Conservation (phyloP, 2,888 invertebrate genomes). For the Tetragonula carbonaria region DNA sequence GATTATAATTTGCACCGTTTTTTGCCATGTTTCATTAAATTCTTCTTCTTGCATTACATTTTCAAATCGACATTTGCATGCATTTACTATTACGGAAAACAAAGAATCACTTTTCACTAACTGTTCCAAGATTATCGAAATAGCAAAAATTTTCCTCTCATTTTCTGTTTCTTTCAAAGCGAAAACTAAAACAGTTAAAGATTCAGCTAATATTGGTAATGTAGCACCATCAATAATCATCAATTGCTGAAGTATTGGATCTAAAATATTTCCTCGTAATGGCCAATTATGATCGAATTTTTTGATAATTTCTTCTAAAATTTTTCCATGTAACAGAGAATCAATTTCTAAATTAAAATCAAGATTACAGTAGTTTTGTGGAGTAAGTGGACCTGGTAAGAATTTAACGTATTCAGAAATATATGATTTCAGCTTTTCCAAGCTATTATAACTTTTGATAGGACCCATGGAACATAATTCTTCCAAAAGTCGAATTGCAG, state of each 20-base stretch:
- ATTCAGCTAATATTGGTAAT: conserved; percentile 82
- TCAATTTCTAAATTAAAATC: conserved; percentile 85
- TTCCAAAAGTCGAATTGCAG: conserved; percentile 80
- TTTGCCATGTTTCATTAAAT: conserved; percentile 83
- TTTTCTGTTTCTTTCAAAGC: conserved; percentile 84
- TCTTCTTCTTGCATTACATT: conserved; percentile 70
- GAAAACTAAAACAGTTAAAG: conserved; percentile 84
- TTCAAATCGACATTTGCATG: conserved; percentile 69
- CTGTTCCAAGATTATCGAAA: conserved; percentile 84
- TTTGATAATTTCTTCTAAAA: conserved; percentile 85
- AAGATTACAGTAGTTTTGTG: conserved; percentile 87
- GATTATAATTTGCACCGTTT: conserved; percentile 87
- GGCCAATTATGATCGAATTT: conserved; percentile 87
- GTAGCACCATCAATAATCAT: conserved; percentile 86
- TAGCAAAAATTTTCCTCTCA: conserved; percentile 77
- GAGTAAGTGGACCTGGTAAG: conserved; percentile 87
- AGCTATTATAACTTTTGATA: conserved; percentile 82
- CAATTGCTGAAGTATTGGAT: conserved; percentile 83
- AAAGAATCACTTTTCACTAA: conserved; percentile 86
- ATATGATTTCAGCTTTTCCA: conserved; percentile 73
- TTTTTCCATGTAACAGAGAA: conserved; percentile 84
- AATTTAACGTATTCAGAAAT: conserved; percentile 71
- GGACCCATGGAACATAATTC: conserved; percentile 77
- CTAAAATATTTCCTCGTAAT: conserved; percentile 79
- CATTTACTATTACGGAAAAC: conserved; percentile 85